Evolutionary conservation across 1,140 invertebrate species (phyloP).

Genomic region (Cydia splendana): DNA sequence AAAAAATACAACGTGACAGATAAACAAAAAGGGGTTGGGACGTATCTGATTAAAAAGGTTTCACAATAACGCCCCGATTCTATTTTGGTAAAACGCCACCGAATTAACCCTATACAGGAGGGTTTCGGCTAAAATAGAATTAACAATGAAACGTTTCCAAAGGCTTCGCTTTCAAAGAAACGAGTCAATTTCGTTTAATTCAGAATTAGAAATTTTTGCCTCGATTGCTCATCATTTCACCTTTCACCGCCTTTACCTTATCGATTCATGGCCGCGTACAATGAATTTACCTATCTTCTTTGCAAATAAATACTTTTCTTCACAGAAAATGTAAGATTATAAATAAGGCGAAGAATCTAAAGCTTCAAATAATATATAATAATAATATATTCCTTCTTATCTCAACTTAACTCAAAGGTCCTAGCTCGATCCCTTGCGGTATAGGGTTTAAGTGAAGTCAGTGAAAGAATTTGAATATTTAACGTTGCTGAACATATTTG

Average conservation of each 20-base stretch:
- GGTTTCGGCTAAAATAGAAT: conserved; percentile 10
- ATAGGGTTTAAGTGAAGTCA: not conserved
- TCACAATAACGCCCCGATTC: not conserved
- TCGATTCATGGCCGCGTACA: not conserved
- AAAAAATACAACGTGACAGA: conserved; percentile 6
- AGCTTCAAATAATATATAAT: not conserved
- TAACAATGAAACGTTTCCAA: not conserved
- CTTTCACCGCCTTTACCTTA: not conserved
- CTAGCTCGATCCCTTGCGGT: not conserved
- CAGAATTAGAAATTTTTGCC: not conserved
- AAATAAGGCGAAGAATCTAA: no score
- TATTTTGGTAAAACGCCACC: conserved; percentile 1
- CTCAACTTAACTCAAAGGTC: not conserved
- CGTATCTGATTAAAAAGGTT: conserved; percentile 4
- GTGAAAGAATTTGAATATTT: not conserved
- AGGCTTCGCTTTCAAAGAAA: not conserved
- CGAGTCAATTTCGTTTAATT: conserved; percentile 11
- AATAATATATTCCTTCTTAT: no score
- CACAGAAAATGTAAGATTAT: no score
- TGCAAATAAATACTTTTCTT: not conserved
- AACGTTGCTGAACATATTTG: not conserved
- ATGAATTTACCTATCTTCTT: not conserved
- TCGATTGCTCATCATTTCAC: not conserved
- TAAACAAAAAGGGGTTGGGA: not conserved
- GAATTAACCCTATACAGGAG: conserved; percentile 4